phyloP scores from a whole-genome alignment of 2,888 invertebrate species.

The Automeris io region DNA sequence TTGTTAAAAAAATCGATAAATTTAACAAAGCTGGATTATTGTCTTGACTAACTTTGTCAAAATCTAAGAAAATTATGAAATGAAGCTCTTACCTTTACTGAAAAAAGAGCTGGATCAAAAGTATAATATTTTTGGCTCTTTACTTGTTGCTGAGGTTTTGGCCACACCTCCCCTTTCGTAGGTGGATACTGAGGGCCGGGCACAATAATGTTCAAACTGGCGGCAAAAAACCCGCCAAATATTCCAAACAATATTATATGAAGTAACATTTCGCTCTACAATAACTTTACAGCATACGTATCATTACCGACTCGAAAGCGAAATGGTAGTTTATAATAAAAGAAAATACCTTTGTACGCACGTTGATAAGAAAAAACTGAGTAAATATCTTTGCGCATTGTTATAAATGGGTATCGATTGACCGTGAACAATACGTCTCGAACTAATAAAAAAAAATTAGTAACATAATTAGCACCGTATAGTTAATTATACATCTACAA shows the following conservation, averaged over 20 bases:
- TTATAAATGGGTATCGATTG: not conserved
- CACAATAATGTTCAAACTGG: slow-evolving; percentile 26
- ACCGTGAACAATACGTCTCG: no score
- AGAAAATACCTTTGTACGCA: not conserved
- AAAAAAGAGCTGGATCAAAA: slow-evolving; percentile 64
- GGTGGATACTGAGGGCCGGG: slow-evolving; percentile 29
- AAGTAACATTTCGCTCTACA: slow-evolving; percentile 25
- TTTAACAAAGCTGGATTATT: no score
- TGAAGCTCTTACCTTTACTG: slow-evolving; percentile 58
- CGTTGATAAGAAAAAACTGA: slow-evolving; percentile 5
- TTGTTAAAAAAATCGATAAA: no score
- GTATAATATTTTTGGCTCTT: slow-evolving; percentile 56
- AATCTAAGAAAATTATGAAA: not conserved
- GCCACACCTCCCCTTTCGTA: slow-evolving; percentile 81
- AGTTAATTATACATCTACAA: no score
- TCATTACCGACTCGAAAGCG: not conserved
- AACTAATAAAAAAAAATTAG: no score
- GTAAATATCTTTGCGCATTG: slow-evolving; percentile 3
- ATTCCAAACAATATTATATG: slow-evolving; percentile 19
- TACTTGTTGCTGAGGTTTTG: slow-evolving; percentile 76
- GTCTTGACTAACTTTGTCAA: no score
- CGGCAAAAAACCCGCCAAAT: slow-evolving; percentile 19
- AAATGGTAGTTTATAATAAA: slow-evolving; percentile 4
- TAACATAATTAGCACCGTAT: no score
- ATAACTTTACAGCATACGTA: not conserved